Base-by-base conservation (phyloP, 2,113 vertebrate genomes). In the Chionodraco myersi region DNA sequence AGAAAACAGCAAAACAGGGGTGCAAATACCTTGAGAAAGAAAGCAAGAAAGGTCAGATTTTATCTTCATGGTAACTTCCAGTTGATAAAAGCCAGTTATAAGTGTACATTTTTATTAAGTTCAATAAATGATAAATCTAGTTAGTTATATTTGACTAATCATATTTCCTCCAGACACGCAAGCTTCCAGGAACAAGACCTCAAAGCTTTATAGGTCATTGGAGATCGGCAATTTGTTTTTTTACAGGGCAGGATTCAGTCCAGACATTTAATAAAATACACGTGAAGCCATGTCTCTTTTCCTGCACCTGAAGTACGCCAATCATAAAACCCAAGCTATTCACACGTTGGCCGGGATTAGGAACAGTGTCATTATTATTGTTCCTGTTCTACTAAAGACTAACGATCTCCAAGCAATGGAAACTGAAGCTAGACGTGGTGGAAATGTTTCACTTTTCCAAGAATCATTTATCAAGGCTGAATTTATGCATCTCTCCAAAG, bases 151-250 rank as follows among this genome's bases (percentile, higher is more conserved):
- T 87, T 82, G 65, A 76, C 72, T 86, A 84, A 91, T 93, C 76
- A 88, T 89, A 91, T 88, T 93, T 93, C 77, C 85, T 75, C 73
- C 60, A 81, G 79, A 91, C 79, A 85, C 83, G 44, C 79, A 67
- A 84, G 48, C 48, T 76, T 91, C 84, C 80, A 81, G 73, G 79
- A 92, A 88, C 82, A 83, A 77, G 80, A 86, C 82, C 70, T 86
- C 48, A 18, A 30, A 59, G 63, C 79, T 93, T 92, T 91, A 92
- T 88, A 84, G 89, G 89, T 90, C 89, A 89, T 89, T 88, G 86
- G 87, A 92, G 90, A 91, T 89, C n/a, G 16, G 85, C 85, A 92
- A 86, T 91, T 87, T 90, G 67, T 73, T 67, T 80, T 80, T 92
- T 93, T 86, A 91, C 77, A 21, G 75, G 73, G 75, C 89, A 84